These are phyloP conservation scores for Babylonia areolata DNA, from an alignment of 1,140 invertebrate genomes.

Conservation along the genomic window DNA sequence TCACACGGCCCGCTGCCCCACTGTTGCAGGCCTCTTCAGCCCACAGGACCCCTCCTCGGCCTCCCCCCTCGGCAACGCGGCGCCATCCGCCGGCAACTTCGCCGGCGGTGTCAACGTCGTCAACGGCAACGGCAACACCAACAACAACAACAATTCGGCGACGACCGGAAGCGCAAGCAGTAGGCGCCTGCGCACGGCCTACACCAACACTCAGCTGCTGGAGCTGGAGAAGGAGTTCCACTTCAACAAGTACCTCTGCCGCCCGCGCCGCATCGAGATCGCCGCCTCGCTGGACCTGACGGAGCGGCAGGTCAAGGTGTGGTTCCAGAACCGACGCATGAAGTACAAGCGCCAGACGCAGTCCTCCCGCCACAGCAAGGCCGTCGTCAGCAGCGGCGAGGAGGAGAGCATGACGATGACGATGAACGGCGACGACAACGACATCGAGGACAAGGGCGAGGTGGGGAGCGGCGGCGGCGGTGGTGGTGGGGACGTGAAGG, in stretches of 20 bases:
- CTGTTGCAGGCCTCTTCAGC: not conserved
- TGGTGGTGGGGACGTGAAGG: not conserved
- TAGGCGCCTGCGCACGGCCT: constrained; percentile 89
- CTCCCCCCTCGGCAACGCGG: not conserved
- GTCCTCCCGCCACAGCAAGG: constrained; percentile 47
- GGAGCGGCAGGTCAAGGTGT: constrained; percentile 76
- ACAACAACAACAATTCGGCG: not conserved
- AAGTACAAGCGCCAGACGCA: constrained; percentile 71
- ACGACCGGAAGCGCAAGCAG: constrained; percentile 45
- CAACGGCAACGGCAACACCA: not conserved
- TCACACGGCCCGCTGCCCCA: too few relatives aligned
- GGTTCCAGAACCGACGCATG: constrained; percentile 72
- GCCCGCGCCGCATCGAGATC: constrained; percentile 88
- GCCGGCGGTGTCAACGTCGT: not conserved
- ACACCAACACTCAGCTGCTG: constrained; percentile 98
- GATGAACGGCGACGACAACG: not conserved
- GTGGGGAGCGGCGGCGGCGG: not conserved
- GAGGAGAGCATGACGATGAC: constrained; percentile 21
- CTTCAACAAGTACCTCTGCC: constrained; percentile 86
- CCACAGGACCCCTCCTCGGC: not conserved
- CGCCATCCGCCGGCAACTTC: not conserved
- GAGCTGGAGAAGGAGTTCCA: constrained; percentile 97
- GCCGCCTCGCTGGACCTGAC: constrained; percentile 84
- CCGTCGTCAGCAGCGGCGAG: not conserved
- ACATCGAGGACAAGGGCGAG: not conserved